Percentiles rank a stretch among this genome's conserved stretches.
phyloP scores from a whole-genome alignment of 2,888 invertebrate species.

The Callosobruchus maculatus region DNA sequence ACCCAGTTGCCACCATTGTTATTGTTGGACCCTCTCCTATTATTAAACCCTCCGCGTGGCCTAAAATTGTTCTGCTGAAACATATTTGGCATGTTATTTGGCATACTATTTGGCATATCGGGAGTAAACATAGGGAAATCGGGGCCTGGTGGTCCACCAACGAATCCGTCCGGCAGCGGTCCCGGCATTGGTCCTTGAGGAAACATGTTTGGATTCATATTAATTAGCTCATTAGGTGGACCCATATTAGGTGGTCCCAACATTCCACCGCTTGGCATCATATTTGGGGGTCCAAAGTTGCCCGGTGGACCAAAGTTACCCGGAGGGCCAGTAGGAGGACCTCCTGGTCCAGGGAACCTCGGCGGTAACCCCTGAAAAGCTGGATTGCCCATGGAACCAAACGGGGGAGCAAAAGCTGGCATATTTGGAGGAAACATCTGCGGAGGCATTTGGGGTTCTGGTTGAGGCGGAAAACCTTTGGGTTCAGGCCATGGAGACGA shows the following conservation, averaged over 20 bases:
- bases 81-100: constrained; percentile 1
- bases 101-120: constrained; percentile 37
- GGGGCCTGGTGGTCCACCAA: constrained; percentile 18
- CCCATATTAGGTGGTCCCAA: constrained; percentile 45
- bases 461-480: constrained; percentile 59
- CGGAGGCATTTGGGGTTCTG: constrained; percentile 39
- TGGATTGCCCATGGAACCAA: constrained; percentile 51
- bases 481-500: constrained; percentile 82
- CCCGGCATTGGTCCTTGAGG: constrained; percentile 27
- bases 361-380: constrained; percentile 30
- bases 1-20: constrained; percentile 53
- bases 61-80: constrained; percentile 26
- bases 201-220: constrained; percentile 40
- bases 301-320: neutral
- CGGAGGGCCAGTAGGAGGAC: neutral
- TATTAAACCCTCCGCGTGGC: constrained; percentile 34
- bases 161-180: constrained; percentile 7
- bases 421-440: constrained; percentile 49
- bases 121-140: constrained; percentile 15
- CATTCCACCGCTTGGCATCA: constrained; percentile 48
- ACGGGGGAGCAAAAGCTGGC: constrained; percentile 45
- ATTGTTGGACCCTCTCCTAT: constrained; percentile 25
- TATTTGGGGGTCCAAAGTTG: constrained; percentile 33
- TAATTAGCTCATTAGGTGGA: constrained; percentile 42
- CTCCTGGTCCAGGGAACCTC: neutral